phyloP scores from a whole-genome alignment of 2,113 vertebrate species.

The Ctenodactylus gundi region DNA sequence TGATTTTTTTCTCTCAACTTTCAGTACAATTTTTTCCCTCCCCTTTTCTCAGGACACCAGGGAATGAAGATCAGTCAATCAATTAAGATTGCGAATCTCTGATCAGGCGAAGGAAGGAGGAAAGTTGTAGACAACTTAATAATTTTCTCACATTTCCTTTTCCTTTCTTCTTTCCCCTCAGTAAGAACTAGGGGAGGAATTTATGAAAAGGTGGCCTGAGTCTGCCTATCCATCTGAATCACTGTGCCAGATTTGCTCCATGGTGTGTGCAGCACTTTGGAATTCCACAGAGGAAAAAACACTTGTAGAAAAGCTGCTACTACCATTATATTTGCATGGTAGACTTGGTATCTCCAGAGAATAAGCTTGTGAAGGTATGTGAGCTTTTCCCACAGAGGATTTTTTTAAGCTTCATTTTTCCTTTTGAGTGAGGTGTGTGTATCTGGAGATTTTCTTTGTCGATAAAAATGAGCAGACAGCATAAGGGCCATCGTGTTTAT shows the following conservation, averaged over 20 bases:
- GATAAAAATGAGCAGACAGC: not conserved
- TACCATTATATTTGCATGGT: not conserved
- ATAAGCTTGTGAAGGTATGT: not conserved
- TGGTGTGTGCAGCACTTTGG: not conserved
- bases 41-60: not conserved
- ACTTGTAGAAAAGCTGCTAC: not conserved
- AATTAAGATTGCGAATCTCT: not conserved
- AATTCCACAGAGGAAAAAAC: not conserved
- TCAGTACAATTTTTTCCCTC: not conserved
- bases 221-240: not conserved
- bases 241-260: not conserved
- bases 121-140: not conserved
- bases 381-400: not conserved
- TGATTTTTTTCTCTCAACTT: conserved; percentile 25
- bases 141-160: not conserved
- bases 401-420: not conserved
- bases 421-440: not conserved
- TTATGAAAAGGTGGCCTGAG: not conserved
- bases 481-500: not conserved
- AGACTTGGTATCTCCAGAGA: not conserved
- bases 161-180: not conserved
- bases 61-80: not conserved
- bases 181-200: not conserved
- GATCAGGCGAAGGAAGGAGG: not conserved
- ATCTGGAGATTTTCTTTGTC: not conserved